phyloP scores from a whole-genome alignment of 64 coral and sea anemone genomes.

The Stylophora pistillata region DNA sequence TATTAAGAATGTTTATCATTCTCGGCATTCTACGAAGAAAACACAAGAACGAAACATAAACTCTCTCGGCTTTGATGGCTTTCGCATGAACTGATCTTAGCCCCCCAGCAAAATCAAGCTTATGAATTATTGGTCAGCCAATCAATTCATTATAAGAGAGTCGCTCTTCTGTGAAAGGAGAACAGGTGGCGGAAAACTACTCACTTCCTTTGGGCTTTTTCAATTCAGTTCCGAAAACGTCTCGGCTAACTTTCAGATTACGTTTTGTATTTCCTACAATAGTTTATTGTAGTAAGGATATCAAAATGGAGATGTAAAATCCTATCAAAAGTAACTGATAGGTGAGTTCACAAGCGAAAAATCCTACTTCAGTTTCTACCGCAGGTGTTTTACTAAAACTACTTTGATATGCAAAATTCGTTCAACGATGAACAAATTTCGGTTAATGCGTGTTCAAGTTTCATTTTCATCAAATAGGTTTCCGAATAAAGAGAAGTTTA shows the following conservation, averaged over 20 bases:
- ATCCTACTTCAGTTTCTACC: not conserved
- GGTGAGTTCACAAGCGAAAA: not conserved
- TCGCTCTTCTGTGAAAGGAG: not conserved
- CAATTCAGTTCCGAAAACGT: not conserved
- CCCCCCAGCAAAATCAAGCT: not conserved
- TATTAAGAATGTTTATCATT: not conserved
- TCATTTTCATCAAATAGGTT: not conserved
- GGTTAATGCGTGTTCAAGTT: not conserved
- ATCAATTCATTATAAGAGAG: conserved; percentile 34
- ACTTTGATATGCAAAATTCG: conserved; percentile 29
- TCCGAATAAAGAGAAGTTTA: not conserved
- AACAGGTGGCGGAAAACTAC: conserved; percentile 10
- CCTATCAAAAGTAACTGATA: not conserved
- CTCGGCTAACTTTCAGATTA: not conserved
- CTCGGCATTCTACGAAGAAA: not conserved
- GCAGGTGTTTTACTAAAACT: not conserved
- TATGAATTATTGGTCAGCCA: not conserved
- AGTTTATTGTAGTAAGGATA: not conserved
- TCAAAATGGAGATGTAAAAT: not conserved
- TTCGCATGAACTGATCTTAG: not conserved
- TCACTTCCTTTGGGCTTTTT: not conserved
- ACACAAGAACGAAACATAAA: not conserved
- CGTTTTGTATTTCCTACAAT: not conserved
- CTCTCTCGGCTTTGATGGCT: not conserved
- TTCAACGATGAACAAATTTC: not conserved